Evolutionary conservation across 1,140 invertebrate genomes (phyloP).

Genomic region (Drosophila sechellia): DNA sequence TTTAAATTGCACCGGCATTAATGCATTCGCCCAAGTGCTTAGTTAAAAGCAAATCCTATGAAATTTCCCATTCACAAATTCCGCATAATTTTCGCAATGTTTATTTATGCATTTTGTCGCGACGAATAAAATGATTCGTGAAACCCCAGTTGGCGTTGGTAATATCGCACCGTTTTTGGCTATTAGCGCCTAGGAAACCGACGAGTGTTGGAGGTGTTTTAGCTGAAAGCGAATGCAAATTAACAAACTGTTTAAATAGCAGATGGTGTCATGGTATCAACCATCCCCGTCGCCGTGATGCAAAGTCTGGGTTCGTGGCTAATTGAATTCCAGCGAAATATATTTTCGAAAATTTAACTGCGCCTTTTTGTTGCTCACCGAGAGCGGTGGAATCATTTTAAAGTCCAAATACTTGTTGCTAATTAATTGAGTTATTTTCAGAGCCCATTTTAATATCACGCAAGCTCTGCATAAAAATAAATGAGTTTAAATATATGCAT

Average conservation of each 20-base stretch:
- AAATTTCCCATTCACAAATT: slow-evolving; percentile 50
- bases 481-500: slow-evolving; percentile 48
- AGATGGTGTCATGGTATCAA: slow-evolving; percentile 25
- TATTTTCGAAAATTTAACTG: slow-evolving; percentile 34
- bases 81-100: slow-evolving; percentile 74
- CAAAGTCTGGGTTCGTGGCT: slow-evolving; percentile 2
- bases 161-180: slow-evolving; percentile 45
- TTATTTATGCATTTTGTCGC: slow-evolving; percentile 77
- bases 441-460: slow-evolving; percentile 45
- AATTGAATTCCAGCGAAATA: slow-evolving; percentile 57
- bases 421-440: slow-evolving; percentile 71
- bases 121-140: slow-evolving; percentile 13
- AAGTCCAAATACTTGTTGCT: slow-evolving; percentile 61
- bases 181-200: slow-evolving; percentile 43
- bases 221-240: slow-evolving; percentile 73
- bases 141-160: slow-evolving; percentile 6
- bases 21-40: slow-evolving; percentile 58
- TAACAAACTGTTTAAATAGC: slow-evolving; percentile 72
- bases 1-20: slow-evolving; percentile 75
- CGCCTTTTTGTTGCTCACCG: slow-evolving; percentile 16
- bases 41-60: slow-evolving; percentile 59
- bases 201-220: slow-evolving; percentile 54
- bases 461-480: slow-evolving; percentile 47
- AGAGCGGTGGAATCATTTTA: slow-evolving; percentile 43
- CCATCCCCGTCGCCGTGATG: too few relatives aligned